Base-by-base conservation (phyloP, 2,888 invertebrate species). In the Melieria crassipennis region DNA sequence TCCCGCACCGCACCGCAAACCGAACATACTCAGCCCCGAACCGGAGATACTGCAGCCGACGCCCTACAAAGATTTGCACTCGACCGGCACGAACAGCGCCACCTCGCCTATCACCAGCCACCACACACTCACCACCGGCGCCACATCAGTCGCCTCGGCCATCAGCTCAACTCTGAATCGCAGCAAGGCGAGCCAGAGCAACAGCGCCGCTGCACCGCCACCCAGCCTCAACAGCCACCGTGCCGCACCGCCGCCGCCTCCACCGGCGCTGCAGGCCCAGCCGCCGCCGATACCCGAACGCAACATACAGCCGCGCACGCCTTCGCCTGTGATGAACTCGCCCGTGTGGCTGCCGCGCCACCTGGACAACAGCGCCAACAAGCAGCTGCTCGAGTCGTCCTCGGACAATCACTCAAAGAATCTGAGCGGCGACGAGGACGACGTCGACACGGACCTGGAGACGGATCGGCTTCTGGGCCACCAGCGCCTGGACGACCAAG, bases 401-500 rank as follows among this genome's bases (percentile, higher is more conserved):
- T 80, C 82, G 62, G 92, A 91, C 72, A 89, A 89, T 3, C 89
- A 88, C 30, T 89, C 90, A 55, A 92, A 92, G 85, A 90, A 89
- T 11, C 88, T 90, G 57, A 92, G 92, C 79, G 92, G 91, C 3
- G 88, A 88, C 82, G 84, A 88, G 90, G 94, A 93, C 84, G 96
- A 96, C 87, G 96, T 97, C 45, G 98, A 98, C 83, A 99, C 98
- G 0, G 98, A 99, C 64, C 91, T 98, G 78, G 98, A 98, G 88
- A 98, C 98, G n/a, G 98, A 98, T 88, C 90, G 97, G 79, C 88
- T 98, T 74, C 90, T 98, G 66, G 97, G 97, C 1, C 97, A 98
- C 84, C 97, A 97, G 85, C 89, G 96, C 79, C 93, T 94, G n/a
- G 96, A 96, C 80, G 96, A 96, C 86, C 94, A 95, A 85, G 95